Percentiles rank a stretch among this genome's conserved stretches.
phyloP scores from a whole-genome alignment of 2,113 vertebrate genomes.

The Steatornis caripensis region DNA sequence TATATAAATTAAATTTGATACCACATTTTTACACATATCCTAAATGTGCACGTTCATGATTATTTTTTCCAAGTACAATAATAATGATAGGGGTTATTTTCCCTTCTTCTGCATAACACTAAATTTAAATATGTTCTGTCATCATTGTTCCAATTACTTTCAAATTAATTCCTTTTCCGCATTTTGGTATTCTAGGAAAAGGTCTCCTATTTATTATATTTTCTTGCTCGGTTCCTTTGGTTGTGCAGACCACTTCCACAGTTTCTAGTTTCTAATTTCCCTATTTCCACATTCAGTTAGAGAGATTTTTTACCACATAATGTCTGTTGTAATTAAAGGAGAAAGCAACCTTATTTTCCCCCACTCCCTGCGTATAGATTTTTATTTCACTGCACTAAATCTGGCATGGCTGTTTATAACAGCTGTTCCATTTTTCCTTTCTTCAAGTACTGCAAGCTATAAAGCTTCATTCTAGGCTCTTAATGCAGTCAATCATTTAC shows the following conservation, averaged over 20 bases:
- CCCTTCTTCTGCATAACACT: background rate
- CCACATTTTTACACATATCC: background rate
- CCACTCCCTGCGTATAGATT: background rate
- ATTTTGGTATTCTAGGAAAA: background rate
- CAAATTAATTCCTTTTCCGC: background rate
- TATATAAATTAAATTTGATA: background rate
- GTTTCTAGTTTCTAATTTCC: no score
- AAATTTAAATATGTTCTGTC: background rate
- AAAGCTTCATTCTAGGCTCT: conserved; percentile 27
- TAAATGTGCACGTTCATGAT: background rate
- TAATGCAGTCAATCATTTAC: conserved; percentile 34
- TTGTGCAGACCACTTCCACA: background rate
- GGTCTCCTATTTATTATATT: background rate
- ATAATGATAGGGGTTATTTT: fast-evolving
- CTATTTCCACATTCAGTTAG: background rate
- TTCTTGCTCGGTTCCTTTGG: background rate
- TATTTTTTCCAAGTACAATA: background rate
- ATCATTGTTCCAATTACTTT: background rate
- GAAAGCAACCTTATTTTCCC: background rate
- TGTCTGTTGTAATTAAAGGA: background rate
- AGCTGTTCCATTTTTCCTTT: conserved; percentile 22
- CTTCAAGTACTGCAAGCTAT: conserved; percentile 22
- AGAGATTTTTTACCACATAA: background rate
- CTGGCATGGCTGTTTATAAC: conserved; percentile 34
- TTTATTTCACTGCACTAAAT: conserved; percentile 47